Base-by-base conservation (phyloP, 1,140 invertebrate species). In the Acyrthosiphon pisum region DNA sequence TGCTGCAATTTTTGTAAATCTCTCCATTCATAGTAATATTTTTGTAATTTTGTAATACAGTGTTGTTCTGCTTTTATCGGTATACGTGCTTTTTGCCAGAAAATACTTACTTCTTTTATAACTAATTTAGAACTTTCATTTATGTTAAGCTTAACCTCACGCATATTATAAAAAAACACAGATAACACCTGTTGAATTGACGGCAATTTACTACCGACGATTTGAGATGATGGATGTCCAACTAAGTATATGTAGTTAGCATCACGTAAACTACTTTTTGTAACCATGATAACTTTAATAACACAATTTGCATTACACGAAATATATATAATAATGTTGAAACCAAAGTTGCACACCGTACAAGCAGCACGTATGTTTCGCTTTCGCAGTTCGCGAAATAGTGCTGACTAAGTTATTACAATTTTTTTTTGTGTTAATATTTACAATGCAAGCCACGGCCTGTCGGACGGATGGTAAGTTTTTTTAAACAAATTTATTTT, bases 51-150 rank as follows among this genome's bases (percentile, higher is more conserved):
- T 90, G 8, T 2, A 7, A 11, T 26, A 56, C 89, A 90, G 35
- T 90, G 20, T 56, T 53, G 56, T 48, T 68, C 56, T 41, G 50
- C 11, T 48, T 35, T 53, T 30, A 68, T 90, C n/a, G 89, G 48
- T 41, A 90, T 90, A 37, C 50, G 50, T 30, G 50, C 48, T 56
- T 90, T 90, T 56, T 90, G 35, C 30, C 48, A 90, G 48, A 90
- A 90, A 41, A 90, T 1, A 14, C 9, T 56, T 68, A 90, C 50
- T 56, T 50, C 89, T 56, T 90, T 48, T 44, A 90, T 35, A 50
- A 90, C 89, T 56, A 90, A 68, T 56, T 90, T 53, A 41, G 50
- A 90, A 90, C 76, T 83, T 83, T 83, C n/a, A 83, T 83, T 53
- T 89, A 48, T 89, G 87, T 83, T 83, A 83, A 83, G 76, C 35